Evolutionary conservation across 2,113 vertebrate species (phyloP).

Genomic region (Myocastor coypus): DNA sequence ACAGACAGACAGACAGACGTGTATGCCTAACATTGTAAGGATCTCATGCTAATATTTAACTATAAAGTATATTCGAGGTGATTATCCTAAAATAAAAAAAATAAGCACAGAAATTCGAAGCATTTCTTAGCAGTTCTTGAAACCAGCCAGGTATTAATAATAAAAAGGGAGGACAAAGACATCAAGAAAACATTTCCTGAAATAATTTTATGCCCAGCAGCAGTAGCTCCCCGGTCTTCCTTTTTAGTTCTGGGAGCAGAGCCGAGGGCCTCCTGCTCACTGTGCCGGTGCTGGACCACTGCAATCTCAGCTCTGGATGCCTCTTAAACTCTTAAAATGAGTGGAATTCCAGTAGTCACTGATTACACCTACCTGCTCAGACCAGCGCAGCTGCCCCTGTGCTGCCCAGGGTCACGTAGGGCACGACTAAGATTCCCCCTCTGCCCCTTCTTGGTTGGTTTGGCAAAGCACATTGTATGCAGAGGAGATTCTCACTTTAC

Average conservation of each 20-base stretch:
- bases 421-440: not conserved
- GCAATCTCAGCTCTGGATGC: not conserved
- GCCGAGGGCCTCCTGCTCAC: not conserved
- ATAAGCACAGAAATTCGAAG: not conserved
- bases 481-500: not conserved
- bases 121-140: not conserved
- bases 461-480: not conserved
- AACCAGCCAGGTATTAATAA: not conserved
- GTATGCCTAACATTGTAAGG: not conserved
- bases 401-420: not conserved
- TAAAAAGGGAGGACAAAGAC: not conserved
- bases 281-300: not conserved
- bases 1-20: too few relatives aligned
- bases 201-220: not conserved
- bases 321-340: not conserved
- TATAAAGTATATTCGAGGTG: constrained; percentile 14
- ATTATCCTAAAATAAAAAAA: not conserved
- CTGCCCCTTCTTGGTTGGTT: not conserved
- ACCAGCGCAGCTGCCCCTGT: not conserved
- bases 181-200: not conserved
- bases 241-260: not conserved
- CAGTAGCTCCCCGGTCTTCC: not conserved
- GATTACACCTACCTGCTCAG: not conserved
- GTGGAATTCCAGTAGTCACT: too few relatives aligned
- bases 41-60: not conserved